Evolutionary conservation across 30 jellyfish, hydroid and myxozoan genomes (phyloP).

Genomic region (Chrysaora quinquecirrha): DNA sequence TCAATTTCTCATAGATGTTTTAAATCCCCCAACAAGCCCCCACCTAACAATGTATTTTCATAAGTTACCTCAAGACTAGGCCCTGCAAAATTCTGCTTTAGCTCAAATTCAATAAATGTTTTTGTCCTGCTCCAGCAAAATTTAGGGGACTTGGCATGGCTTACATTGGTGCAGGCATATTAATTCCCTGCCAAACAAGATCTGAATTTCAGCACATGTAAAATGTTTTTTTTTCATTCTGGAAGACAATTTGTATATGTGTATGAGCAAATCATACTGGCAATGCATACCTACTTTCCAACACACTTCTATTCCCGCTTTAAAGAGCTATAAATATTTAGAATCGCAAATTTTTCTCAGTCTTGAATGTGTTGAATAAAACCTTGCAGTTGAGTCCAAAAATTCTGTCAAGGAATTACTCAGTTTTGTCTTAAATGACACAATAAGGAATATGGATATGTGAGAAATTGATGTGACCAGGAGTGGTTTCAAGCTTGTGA

Average conservation of each 20-base stretch:
- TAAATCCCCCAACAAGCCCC: conserved; percentile 7
- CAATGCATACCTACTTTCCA: background rate
- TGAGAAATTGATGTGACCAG: background rate
- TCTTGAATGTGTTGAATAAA: too few species aligned
- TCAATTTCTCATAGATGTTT: background rate
- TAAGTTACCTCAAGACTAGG: background rate
- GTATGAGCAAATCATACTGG: background rate
- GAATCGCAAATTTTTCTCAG: background rate
- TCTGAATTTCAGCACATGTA: too few species aligned
- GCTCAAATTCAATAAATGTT: background rate
- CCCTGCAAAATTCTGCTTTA: background rate
- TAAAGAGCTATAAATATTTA: background rate
- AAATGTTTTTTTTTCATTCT: too few species aligned
- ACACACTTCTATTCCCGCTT: background rate
- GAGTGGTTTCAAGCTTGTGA: too few species aligned
- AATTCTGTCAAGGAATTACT: too few species aligned
- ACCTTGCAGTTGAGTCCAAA: too few species aligned
- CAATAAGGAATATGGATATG: too few species aligned
- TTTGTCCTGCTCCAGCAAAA: background rate
- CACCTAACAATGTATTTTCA: background rate
- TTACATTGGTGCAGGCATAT: too few species aligned
- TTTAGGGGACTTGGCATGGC: too few species aligned
- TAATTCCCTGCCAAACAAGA: too few species aligned
- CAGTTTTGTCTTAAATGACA: too few species aligned
- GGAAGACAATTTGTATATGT: too few species aligned